Evolutionary conservation across 2,113 vertebrate genomes (phyloP).

Genomic region (Platysteira castanea): DNA sequence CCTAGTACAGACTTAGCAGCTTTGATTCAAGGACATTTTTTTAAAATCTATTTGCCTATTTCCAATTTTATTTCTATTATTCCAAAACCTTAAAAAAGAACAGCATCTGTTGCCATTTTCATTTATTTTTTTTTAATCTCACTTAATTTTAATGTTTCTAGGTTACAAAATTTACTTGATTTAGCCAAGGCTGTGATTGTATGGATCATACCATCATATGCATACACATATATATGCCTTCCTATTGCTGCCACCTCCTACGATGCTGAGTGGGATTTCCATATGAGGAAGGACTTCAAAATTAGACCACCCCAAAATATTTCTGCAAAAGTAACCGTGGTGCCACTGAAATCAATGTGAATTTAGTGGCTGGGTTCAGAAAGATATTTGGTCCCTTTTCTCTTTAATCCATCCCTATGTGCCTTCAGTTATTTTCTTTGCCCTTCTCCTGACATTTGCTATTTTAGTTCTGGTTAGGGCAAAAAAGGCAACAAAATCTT

Average conservation of each 20-base stretch:
- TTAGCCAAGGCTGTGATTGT: constrained; percentile 39
- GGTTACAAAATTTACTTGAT: constrained; percentile 58
- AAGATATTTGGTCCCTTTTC: background rate
- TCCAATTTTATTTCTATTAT: constrained; percentile 49
- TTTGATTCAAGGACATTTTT: background rate
- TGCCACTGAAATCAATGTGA: background rate
- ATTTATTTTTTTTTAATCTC: background rate
- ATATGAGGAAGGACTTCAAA: constrained; percentile 53
- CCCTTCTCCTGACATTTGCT: constrained; percentile 29
- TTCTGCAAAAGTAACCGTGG: constrained; percentile 8
- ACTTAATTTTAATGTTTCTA: constrained; percentile 56
- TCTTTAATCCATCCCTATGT: background rate
- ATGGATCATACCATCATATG: constrained; percentile 56
- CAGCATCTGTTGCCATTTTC: constrained; percentile 36
- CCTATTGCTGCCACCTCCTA: constrained; percentile 56
- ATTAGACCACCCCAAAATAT: constrained; percentile 46
- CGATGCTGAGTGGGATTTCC: constrained; percentile 54
- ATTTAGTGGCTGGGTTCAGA: background rate
- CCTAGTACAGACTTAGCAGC: constrained; percentile 8
- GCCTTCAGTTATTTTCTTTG: background rate
- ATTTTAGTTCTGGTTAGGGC: constrained; percentile 4
- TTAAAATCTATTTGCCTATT: background rate
- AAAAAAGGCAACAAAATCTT: constrained; percentile 10
- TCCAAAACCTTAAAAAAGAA: constrained; percentile 48
- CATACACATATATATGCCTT: constrained; percentile 61